These are phyloP conservation scores for Netelia inedita DNA, from an alignment of 2,888 invertebrate genomes.

Conservation along the genomic window DNA sequence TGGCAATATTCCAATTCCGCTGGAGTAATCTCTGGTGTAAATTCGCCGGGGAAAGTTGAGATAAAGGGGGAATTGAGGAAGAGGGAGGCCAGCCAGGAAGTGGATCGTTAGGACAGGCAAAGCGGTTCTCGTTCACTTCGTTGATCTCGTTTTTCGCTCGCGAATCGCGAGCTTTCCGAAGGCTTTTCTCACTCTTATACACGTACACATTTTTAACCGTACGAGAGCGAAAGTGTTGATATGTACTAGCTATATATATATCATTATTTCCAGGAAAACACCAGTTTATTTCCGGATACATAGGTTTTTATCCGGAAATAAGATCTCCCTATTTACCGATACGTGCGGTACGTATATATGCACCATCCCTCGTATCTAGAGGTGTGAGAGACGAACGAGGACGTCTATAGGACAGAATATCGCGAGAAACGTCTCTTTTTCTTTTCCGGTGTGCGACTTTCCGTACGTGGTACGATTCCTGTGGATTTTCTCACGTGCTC, in stretches of 20 bases:
- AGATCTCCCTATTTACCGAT: neutral
- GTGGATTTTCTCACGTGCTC: conserved; percentile 33
- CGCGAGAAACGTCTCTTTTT: conserved; percentile 18
- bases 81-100: neutral
- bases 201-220: neutral
- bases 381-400: neutral
- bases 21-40: neutral
- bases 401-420: neutral
- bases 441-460: conserved; percentile 14
- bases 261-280: conserved; percentile 16
- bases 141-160: conserved; percentile 3
- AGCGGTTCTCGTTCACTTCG: conserved; percentile 35
- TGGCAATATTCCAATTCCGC: conserved; percentile 2
- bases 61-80: conserved; percentile 12
- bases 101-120: conserved; percentile 30
- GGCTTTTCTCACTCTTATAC: neutral
- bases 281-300: conserved; percentile 51
- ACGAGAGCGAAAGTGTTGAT: neutral
- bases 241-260: neutral
- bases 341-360: neutral
- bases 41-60: conserved; percentile 13
- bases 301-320: conserved; percentile 18
- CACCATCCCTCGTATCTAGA: neutral
- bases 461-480: conserved; percentile 1
- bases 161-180: conserved; percentile 26